phyloP scores from a whole-genome alignment of 1,140 invertebrate genomes.

The Cydia amplana region DNA sequence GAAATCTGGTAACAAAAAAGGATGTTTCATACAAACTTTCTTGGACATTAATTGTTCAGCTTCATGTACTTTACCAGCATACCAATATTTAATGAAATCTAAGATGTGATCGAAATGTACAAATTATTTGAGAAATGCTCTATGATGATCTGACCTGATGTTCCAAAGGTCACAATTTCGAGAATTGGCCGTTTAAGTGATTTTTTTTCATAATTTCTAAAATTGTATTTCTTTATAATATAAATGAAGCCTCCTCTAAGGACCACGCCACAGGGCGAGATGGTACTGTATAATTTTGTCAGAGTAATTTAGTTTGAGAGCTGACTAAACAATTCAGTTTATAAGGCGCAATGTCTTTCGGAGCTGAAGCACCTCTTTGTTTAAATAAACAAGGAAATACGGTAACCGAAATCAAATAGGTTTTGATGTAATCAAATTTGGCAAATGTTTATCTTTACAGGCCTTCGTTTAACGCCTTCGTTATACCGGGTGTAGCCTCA shows the following conservation, averaged over 20 bases:
- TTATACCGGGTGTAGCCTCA: too few species aligned
- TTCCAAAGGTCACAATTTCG: too few species aligned
- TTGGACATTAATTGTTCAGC: too few species aligned
- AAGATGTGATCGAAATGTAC: too few species aligned
- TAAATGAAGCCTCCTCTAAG: neutral
- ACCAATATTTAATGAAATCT: too few species aligned
- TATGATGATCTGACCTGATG: too few species aligned
- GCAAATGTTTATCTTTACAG: neutral
- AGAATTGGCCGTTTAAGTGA: too few species aligned
- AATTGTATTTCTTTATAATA: neutral
- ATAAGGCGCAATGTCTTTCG: constrained; percentile 23
- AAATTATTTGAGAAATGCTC: too few species aligned
- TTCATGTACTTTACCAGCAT: too few species aligned
- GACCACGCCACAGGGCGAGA: neutral
- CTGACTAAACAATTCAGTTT: constrained; percentile 38
- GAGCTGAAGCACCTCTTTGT: constrained; percentile 20
- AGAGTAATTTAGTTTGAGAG: constrained; percentile 40
- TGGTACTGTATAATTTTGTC: constrained; percentile 37
- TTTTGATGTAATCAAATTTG: constrained; percentile 22
- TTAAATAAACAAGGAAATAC: constrained; percentile 16
- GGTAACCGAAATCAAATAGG: constrained; percentile 16
- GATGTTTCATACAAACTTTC: too few species aligned
- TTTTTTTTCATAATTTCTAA: too few species aligned
- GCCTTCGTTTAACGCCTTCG: neutral
- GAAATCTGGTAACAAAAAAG: too few species aligned